Base-by-base conservation (phyloP, 2,797 vertebrate genomes). In the Galago senegalensis region DNA sequence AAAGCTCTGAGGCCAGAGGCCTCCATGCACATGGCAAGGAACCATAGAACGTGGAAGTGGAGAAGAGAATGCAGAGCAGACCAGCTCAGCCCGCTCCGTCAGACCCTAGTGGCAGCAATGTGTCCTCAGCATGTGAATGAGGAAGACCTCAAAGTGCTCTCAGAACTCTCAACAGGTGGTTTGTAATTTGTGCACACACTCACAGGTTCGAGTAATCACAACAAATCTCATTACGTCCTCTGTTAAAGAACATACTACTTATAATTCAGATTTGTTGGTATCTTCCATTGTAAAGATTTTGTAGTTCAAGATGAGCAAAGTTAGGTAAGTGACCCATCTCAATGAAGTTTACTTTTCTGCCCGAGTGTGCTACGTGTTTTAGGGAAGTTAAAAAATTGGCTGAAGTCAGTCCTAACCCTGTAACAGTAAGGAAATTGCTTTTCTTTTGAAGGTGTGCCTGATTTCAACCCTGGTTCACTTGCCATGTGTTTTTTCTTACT, bases 361-460 rank as follows among this genome's bases (percentile, higher is more conserved):
- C 60, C 56, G 46, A 61, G 43, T 0, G 20, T 43, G 20, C 43
- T 23, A 5, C 18, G 9, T 89, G 25, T 53, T 81, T 80, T 58
- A 11, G 9, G 91, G 67, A 97, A 60, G n/a, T 49, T 65, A 77
- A 83, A 63, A 79, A 75, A 89, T 8, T n/a, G n/a, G n/a, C 60
- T 20, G 12, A 92, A 73, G 76, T 89, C 46, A 53, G 23, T 40
- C n/a, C 27, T 77, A 27, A 80, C 25, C 13, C 49, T 8, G 20
- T 40, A 65, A 95, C 27, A 17, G 77, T 84, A 76, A 63, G 61
- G 81, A 72, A 67, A 73, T 37, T 13, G 25, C 67, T 61, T 95
- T 95, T 49, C 79, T 88, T 92, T 92, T 53, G 31, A 92, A 87
- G 60, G 58, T 17, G 0, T 92, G 75, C 72, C 81, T 58, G 12